Conservation (phyloP, 37 sponge, comb jelly and placozoan species). For the Agelas oroides region DNA sequence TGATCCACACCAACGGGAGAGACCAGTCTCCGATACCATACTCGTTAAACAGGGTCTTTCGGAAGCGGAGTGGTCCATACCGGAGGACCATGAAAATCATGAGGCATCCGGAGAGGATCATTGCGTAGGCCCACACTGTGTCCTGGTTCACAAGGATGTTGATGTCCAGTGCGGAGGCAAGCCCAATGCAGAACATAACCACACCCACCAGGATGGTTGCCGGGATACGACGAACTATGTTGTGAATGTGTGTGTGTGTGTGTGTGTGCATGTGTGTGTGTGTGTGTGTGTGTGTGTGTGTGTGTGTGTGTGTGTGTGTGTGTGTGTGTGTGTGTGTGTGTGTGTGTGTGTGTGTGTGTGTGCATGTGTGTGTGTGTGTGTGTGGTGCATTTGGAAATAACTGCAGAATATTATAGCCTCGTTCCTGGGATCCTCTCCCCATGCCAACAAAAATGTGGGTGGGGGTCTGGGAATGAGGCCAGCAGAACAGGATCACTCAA, state of each 20-base stretch:
- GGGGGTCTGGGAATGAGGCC: too few species aligned
- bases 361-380: too few species aligned
- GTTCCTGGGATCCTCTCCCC: too few species aligned
- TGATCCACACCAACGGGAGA: conserved; percentile 77
- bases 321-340: too few species aligned
- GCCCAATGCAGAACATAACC: conserved; percentile 48
- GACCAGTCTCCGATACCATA: conserved; percentile 87
- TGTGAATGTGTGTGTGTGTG: background rate
- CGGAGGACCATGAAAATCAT: conserved; percentile 64
- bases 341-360: too few species aligned
- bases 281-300: too few species aligned
- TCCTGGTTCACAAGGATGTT: conserved; percentile 72
- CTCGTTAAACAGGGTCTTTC: conserved; percentile 66
- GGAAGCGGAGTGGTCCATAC: conserved; percentile 51
- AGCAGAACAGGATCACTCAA: conserved; percentile 2
- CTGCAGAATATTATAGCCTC: too few species aligned
- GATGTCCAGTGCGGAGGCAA: conserved; percentile 57
- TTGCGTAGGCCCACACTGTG: conserved; percentile 80
- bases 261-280: background rate
- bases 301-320: too few species aligned
- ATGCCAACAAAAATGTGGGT: too few species aligned
- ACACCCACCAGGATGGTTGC: conserved; percentile 65
- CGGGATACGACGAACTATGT: conserved; percentile 64
- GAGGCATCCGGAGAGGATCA: conserved; percentile 70
- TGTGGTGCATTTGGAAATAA: too few species aligned